These are phyloP conservation scores for Heliocidaris tuberculata DNA, from an alignment of 35 echinoderm and acorn worm genomes.

Conservation along the genomic window DNA sequence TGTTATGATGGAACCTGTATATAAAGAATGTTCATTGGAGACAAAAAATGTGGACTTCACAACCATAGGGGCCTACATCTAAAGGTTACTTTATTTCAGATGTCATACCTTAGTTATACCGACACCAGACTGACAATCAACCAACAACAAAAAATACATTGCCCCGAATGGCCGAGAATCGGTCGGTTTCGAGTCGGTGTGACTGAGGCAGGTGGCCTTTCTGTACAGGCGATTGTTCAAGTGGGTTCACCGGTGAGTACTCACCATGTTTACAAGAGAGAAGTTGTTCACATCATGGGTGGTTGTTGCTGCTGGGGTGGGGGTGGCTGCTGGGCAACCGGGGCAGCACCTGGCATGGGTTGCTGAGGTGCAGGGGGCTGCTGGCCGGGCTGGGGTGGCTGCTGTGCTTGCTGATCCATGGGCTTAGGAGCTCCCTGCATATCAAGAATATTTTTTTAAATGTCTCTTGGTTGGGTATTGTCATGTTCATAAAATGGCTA, in stretches of 20 bases:
- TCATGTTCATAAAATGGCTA: background rate
- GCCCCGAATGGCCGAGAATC: background rate
- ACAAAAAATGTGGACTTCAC: too few species aligned
- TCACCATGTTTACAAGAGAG: background rate
- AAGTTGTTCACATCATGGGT: constrained; percentile 28
- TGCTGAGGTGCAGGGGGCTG: constrained; percentile 48
- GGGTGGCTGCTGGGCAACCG: constrained; percentile 1
- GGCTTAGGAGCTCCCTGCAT: constrained; percentile 67
- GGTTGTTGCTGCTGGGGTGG: constrained; percentile 1
- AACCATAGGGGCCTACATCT: too few species aligned
- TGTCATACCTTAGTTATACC: too few species aligned
- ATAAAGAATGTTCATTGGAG: too few species aligned
- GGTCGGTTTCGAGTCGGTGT: background rate
- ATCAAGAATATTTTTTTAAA: background rate
- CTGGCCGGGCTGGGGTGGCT: constrained; percentile 42
- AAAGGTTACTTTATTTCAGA: too few species aligned
- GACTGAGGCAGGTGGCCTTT: background rate
- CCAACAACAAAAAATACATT: background rate
- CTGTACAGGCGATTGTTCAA: background rate
- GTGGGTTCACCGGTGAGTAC: background rate
- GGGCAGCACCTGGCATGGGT: constrained; percentile 46
- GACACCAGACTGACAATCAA: too few species aligned
- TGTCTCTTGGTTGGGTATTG: background rate
- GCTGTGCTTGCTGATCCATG: constrained; percentile 54
- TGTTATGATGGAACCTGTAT: too few species aligned